A percentile compares a stretch with the other conserved stretches of the same genome.
These are phyloP conservation scores for Danio tinwini DNA, from an alignment of 2,797 vertebrate species.

Conservation along the genomic window DNA sequence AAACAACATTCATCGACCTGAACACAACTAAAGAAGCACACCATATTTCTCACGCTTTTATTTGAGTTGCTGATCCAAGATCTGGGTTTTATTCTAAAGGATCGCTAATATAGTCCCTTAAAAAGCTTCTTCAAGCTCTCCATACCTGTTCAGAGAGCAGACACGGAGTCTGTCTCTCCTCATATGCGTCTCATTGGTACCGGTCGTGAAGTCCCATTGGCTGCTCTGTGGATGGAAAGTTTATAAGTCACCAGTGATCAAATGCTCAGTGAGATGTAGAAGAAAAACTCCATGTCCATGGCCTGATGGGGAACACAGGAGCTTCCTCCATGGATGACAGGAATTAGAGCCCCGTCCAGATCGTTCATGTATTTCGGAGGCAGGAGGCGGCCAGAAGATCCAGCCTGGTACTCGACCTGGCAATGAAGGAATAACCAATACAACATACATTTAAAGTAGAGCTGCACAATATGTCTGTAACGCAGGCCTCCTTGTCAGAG, in stretches of 20 bases:
- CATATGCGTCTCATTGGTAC: slow-evolving; percentile 6
- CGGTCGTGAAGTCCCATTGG: slow-evolving; percentile 12
- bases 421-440: neutral
- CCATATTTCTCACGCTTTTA: slow-evolving; percentile 1
- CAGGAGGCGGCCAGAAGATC: slow-evolving; percentile 85
- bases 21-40: slow-evolving; percentile 11
- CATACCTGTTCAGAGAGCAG: slow-evolving; percentile 41
- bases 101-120: slow-evolving; percentile 10
- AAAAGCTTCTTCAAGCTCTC: neutral
- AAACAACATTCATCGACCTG: slow-evolving; percentile 1
- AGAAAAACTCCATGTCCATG: slow-evolving; percentile 90
- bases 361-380: slow-evolving; percentile 93
- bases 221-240: slow-evolving; percentile 35
- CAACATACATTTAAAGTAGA: too few relatives aligned
- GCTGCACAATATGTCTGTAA: too few relatives aligned
- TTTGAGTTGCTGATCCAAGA: neutral
- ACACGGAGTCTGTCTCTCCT: slow-evolving; percentile 11
- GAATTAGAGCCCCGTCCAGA: slow-evolving; percentile 88
- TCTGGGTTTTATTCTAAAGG: slow-evolving; percentile 4
- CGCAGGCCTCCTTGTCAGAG: too few relatives aligned
- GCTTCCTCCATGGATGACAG: slow-evolving; percentile 89
- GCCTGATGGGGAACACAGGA: slow-evolving; percentile 82
- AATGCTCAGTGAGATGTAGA: slow-evolving; percentile 88
- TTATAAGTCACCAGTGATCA: slow-evolving; percentile 54
- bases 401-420: slow-evolving; percentile 94